These are phyloP conservation scores for Dugesia japonica DNA, from an alignment of 2,888 invertebrate species.

Conservation along the genomic window DNA sequence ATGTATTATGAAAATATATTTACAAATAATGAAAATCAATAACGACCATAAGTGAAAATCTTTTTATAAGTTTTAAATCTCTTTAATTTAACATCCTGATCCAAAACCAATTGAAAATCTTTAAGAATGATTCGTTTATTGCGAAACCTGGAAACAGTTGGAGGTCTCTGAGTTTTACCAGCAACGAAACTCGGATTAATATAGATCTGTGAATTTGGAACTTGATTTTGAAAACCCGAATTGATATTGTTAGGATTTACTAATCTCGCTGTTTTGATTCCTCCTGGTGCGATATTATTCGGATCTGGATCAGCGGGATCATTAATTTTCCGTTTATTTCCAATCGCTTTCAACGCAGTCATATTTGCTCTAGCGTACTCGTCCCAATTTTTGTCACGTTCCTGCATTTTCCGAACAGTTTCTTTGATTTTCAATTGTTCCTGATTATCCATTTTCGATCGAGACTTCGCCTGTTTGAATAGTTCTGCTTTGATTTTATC, in stretches of 20 bases:
- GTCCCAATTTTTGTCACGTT: conserved; percentile 1
- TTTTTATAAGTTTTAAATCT: conserved; percentile 11
- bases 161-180: not conserved
- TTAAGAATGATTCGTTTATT: not conserved
- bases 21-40: not conserved
- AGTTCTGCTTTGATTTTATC: not conserved
- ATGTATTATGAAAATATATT: too few relatives aligned
- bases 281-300: not conserved
- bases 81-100: not conserved
- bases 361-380: conserved; percentile 1
- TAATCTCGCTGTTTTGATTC: not conserved
- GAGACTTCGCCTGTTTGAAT: not conserved
- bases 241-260: not conserved
- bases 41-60: conserved; percentile 1
- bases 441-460: conserved; percentile 11
- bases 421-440: conserved; percentile 4
- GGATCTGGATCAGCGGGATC: not conserved
- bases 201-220: not conserved
- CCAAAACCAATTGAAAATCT: conserved; percentile 4
- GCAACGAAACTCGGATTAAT: not conserved
- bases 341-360: not conserved
- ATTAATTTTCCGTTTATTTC: not conserved
- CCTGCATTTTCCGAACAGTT: not conserved
- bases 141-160: not conserved
- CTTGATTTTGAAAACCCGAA: not conserved